Evolutionary conservation across 2,113 vertebrate genomes (phyloP), one percentile per base, ranked within the genome.

Genomic region (Poicephalus meyeri): DNA sequence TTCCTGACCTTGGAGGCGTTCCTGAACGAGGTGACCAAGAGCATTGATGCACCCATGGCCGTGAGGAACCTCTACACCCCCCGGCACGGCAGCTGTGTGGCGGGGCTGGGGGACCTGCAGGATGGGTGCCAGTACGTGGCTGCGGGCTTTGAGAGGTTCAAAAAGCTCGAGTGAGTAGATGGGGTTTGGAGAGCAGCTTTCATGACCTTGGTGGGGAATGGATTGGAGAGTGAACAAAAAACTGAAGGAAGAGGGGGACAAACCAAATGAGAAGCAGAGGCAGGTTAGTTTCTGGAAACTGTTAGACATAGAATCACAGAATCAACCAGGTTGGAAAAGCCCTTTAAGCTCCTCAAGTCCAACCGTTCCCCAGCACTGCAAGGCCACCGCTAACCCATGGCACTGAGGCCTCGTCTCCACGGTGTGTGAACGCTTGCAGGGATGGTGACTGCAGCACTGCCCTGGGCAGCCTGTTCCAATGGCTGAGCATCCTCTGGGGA

Each of bases 61-160:
- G 93, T 99, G 71, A 98, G 99, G 91, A 98, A 91, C 53, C 98
- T 99, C 61, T 99, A 99, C 97, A 99, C 99, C 0, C 98, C 98
- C 25, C 89, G 92, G 49, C 96, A 97, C 1, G 99, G 99, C 21
- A 98, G 98, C 94, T 97, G 96, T 9, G 86, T 99, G 63, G 52
- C 91, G 0, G 93, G 97, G 55, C 97, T 99, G 74, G 93, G 97
- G 19, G 98, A 99, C n/a, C 97, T 99, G 26, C 97, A 97, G 94
- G 98, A 98, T 0, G 98, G 98, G 60, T 95, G 97, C 11, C 98
- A 97, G 25, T 99, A 99, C 9, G 99, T 99, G 33, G 99, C 99
- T 10, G 99, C 98, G 1, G 99, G 99, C 44, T 99, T 98, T 4
- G 99, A 99, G 83, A 97, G 82, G 85, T 99, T 99, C 98, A 98